Evolutionary conservation across 2,797 vertebrate species (phyloP), one percentile per base, ranked within the genome.

Genomic region (Gallinago solitaria): DNA sequence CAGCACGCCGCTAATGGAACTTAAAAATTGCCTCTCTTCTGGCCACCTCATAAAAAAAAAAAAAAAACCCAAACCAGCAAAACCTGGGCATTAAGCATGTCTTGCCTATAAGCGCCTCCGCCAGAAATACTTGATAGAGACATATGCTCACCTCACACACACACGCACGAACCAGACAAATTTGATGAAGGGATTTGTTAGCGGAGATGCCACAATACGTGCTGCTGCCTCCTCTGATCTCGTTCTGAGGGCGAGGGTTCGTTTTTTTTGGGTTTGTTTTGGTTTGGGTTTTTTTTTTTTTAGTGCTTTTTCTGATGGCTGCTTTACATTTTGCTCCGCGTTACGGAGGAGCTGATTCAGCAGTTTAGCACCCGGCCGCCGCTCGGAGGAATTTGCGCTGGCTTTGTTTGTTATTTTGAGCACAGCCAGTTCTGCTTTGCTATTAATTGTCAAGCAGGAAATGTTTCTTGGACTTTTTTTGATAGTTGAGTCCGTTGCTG

Each of bases 341-440:
- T 79, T 71, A 12, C 5, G 6, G 53, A 33, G 23, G 10, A 65
- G 84, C 94, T 94, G 92, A 94, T 16, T 95, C 90, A 96, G 94
- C 90, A 79, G 43, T 56, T 79, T 16, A 67, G 65, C 25, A 12
- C 56, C 75, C 94, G 76, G 60, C 45, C 30, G 0, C 65, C 63
- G 54, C 89, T 87, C 64, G 15, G 80, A 73, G 74, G 78, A 87
- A 84, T 90, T 71, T 56, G 39, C 53, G 24, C 56, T 54, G 68
- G 14, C 21, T 91, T 91, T 83, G 30, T 87, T 95, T 82, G n/a
- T 84, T 93, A 78, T 93, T 96, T 94, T 81, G 63, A 92, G 87
- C 24, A 5, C 70, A 77, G 60, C 64, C 85, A 60, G 69, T 51
- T 95, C 78, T 83, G 79, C 83, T 94, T 83, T 37, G 80, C 78